Evolutionary conservation across 2,888 invertebrate genomes (phyloP), one percentile per base, ranked within the genome.

Genomic region (Temnothorax rugatulus): DNA sequence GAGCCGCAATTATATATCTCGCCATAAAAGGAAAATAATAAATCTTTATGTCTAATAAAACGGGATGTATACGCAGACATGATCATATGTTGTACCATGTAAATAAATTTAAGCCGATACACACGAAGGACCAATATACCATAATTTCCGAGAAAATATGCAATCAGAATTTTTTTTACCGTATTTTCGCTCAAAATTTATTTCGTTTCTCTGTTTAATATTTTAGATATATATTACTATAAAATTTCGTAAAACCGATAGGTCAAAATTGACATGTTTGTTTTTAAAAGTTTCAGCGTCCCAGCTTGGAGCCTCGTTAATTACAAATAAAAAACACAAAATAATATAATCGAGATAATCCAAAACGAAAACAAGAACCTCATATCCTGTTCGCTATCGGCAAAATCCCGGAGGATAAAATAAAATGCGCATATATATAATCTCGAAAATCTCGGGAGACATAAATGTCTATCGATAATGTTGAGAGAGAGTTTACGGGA

Each of bases 21-120:
- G 44, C 29, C 54, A 41, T 71, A 34, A 57, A 54, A 57, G 76
- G 61, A 76, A 76, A 76, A 82, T 75, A 41, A 11, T 63, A 64
- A 64, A 63, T 15, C 41, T 76, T 82, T 63, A 52, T 11, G 18
- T 15, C 18, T 4, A 63, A 82, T 54, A 59, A 82, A 64, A 44
- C 3, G 7, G 4, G 11, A 57, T 29, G 15, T 63, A 29, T 41
- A 76, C 21, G 44, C 41, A 61, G 25, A 50, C 18, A 1, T 34
- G 47, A 61, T 73, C 50, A 64, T 18, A 38, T 25, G 18, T 61
- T 79, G 1, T 44, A 47, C 52, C n/a, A 41, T 38, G 54, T 71
- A 44, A 59, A 79, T 79, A 71, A 59, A 71, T 71, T 47, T 34
- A 59, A 21, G 47, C 15, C 8, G 34, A 79, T 59, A 21, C 21